Conservation (phyloP, 1,140 invertebrate species). For the Epicauta chinensis region DNA sequence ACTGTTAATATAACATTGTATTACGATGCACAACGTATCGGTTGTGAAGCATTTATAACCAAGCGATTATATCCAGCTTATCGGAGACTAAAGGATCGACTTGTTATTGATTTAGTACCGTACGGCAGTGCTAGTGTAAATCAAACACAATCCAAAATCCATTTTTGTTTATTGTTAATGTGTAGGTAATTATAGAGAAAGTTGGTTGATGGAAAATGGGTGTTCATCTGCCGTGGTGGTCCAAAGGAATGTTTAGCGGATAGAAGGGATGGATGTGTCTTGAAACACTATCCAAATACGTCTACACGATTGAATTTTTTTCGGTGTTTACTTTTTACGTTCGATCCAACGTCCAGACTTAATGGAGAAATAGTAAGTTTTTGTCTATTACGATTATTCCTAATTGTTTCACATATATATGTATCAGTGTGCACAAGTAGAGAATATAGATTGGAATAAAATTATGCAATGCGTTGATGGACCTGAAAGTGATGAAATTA, state of each 20-base stretch:
- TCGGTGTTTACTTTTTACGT: too few species aligned
- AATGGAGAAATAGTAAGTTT: too few species aligned
- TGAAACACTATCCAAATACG: slow-evolving; percentile 33
- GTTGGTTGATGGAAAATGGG: slow-evolving; percentile 21
- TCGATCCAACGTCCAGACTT: not conserved
- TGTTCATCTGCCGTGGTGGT: slow-evolving; percentile 60
- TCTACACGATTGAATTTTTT: slow-evolving; percentile 2
- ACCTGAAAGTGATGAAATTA: too few species aligned
- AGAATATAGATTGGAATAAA: too few species aligned
- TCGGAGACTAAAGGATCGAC: slow-evolving; percentile 4
- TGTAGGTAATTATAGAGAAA: too few species aligned
- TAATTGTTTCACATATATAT: too few species aligned
- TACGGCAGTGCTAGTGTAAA: slow-evolving; percentile 1
- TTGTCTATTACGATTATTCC: too few species aligned
- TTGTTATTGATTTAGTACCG: slow-evolving; percentile 14
- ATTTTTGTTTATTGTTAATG: too few species aligned
- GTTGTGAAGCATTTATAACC: slow-evolving; percentile 41
- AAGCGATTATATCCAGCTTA: slow-evolving; percentile 30
- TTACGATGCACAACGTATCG: slow-evolving; percentile 44
- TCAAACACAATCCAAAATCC: too few species aligned
- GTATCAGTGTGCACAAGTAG: too few species aligned
- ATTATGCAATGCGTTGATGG: too few species aligned
- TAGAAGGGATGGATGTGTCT: slow-evolving; percentile 52
- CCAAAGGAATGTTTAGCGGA: slow-evolving; percentile 55
- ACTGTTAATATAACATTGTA: slow-evolving; percentile 18